Base-by-base conservation (phyloP, 1,140 invertebrate genomes). In the Bathynomus jamesi region DNA sequence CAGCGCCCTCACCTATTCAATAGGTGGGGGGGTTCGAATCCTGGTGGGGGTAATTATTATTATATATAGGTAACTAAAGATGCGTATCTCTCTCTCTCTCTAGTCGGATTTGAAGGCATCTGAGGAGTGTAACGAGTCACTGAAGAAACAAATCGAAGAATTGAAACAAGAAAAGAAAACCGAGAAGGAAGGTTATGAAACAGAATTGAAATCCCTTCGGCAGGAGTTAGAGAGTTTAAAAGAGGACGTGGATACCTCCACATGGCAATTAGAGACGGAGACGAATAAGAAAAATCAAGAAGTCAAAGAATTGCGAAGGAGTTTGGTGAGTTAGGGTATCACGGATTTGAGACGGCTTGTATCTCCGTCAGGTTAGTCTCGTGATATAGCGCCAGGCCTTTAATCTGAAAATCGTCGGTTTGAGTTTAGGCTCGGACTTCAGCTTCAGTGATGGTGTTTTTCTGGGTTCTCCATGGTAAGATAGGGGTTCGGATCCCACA, bases 41-140 rank as follows among this genome's bases (percentile, higher is more conserved):
- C n/a, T n/a, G n/a, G n/a, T n/a, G n/a, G n/a, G n/a, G n/a, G n/a
- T n/a, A n/a, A n/a, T n/a, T n/a, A n/a, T n/a, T n/a, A n/a, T n/a
- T n/a, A n/a, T n/a, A n/a, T n/a, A n/a, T n/a, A n/a, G n/a, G n/a
- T n/a, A n/a, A n/a, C n/a, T n/a, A n/a, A n/a, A n/a, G n/a, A n/a
- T n/a, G n/a, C n/a, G n/a, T n/a, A n/a, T n/a, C 27, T 89, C 29
- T 65, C 29, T 24, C 17, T 67, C 13, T 25, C 62, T 31, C 0
- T 30, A 74, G 72, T 27, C n/a, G 0, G 90, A 92, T 78, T 85
- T 90, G 66, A 83, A 91, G 73, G 83, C 90, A 71, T 88, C 90
- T 0, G 87, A 92, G 71, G 85, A 87, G 31, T 88, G 91, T 77
- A 88, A 87, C 61, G 86, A 86, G 68, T 85, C 85, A 72, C 80